phyloP scores from a whole-genome alignment of 2,888 invertebrate species.

The Rotaria magnacalcarata region DNA sequence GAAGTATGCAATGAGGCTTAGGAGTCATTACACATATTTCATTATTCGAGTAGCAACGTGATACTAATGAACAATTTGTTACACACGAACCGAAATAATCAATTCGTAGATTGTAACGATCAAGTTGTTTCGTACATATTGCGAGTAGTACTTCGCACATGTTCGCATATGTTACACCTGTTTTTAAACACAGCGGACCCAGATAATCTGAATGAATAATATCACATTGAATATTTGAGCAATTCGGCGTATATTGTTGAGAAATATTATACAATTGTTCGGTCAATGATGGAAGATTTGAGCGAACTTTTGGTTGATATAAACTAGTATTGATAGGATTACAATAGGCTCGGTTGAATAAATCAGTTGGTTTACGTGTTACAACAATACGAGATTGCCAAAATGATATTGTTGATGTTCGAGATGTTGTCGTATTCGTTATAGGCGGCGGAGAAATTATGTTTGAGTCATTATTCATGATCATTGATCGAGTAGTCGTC shows the following conservation, averaged over 20 bases:
- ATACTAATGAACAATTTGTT: constrained; percentile 1
- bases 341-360: not conserved
- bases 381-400: constrained; percentile 13
- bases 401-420: not conserved
- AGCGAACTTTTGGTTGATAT: not conserved
- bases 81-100: constrained; percentile 25
- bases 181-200: not conserved
- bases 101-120: not conserved
- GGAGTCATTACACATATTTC: not conserved
- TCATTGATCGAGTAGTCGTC: not conserved
- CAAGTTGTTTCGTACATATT: not conserved
- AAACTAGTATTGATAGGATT: not conserved
- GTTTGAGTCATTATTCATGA: not conserved
- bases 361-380: not conserved
- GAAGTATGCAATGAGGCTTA: not conserved
- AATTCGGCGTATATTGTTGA: not conserved
- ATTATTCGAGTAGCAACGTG: constrained; percentile 18
- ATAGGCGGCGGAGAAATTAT: not conserved
- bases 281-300: not conserved
- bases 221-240: not conserved
- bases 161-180: not conserved
- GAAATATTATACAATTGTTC: not conserved
- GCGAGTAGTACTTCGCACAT: not conserved
- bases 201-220: not conserved
- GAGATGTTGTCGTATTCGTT: not conserved